Conservation (phyloP, 2,888 invertebrate genomes). For the Melipona bicolor region DNA sequence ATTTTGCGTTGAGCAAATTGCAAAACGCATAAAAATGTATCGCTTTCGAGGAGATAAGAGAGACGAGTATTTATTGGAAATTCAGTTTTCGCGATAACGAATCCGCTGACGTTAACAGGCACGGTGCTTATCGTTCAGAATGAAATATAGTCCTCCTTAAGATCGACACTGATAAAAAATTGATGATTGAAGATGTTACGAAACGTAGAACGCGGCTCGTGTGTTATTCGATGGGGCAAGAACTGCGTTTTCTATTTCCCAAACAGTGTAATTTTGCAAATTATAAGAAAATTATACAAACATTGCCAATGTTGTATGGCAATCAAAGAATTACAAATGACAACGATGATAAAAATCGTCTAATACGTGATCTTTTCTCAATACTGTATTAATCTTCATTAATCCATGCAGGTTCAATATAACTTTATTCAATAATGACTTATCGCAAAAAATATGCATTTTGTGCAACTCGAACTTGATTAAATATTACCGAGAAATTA, state of each 20-base stretch:
- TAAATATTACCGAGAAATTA: not conserved
- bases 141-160: constrained; percentile 9
- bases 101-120: not conserved
- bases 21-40: not conserved
- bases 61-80: not conserved
- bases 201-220: not conserved
- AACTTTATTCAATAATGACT: not conserved
- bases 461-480: not conserved
- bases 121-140: not conserved
- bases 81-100: constrained; percentile 1
- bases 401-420: not conserved
- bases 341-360: not conserved
- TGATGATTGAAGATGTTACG: not conserved
- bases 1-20: not conserved
- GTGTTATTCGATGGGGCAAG: not conserved
- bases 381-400: constrained; percentile 11
- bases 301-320: not conserved
- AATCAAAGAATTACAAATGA: not conserved
- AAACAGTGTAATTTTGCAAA: not conserved
- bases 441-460: not conserved
- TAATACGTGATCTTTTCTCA: not conserved
- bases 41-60: not conserved
- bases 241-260: not conserved
- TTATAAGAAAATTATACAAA: not conserved
- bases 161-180: constrained; percentile 8